Percentiles rank a stretch among this genome's conserved stretches.
phyloP scores from a whole-genome alignment of 2,797 vertebrate genomes.

The Microctenopoma lineatum region DNA sequence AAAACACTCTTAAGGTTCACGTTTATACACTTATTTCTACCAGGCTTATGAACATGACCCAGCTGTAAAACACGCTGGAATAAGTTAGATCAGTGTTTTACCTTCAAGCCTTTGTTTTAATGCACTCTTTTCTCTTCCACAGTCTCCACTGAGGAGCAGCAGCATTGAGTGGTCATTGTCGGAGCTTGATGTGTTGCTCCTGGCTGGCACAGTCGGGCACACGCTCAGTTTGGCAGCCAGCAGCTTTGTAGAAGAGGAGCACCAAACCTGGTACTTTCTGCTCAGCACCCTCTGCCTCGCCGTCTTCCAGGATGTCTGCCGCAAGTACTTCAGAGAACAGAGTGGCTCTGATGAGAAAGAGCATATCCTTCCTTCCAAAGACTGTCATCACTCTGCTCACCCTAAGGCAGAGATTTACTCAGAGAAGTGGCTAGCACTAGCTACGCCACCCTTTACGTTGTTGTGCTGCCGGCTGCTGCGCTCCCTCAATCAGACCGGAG shows the following conservation, averaged over 20 bases:
- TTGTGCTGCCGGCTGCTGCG: constrained; percentile 92
- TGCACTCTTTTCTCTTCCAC: background rate
- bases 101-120: background rate
- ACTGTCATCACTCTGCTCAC: constrained; percentile 34
- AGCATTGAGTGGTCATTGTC: constrained; percentile 83
- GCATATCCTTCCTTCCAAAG: constrained; percentile 64
- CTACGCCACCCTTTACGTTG: constrained; percentile 88
- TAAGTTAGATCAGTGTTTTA: background rate
- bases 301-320: constrained; percentile 90
- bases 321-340: constrained; percentile 83
- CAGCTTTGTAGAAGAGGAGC: constrained; percentile 97
- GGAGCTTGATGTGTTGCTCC: constrained; percentile 88
- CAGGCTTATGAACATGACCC: background rate
- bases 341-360: constrained; percentile 62
- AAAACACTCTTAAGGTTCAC: background rate
- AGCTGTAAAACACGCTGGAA: background rate
- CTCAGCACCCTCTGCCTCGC: constrained; percentile 91
- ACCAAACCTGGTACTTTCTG: constrained; percentile 98
- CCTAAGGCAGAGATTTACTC: constrained; percentile 60
- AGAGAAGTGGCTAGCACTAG: constrained; percentile 89
- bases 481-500: constrained; percentile 94
- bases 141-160: constrained; percentile 64
- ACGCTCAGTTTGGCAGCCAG: constrained; percentile 91
- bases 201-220: constrained; percentile 89
- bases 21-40: background rate